Percentiles rank a stretch among this genome's conserved stretches.
These are phyloP conservation scores for Onychomys leucogaster DNA, from an alignment of 2,797 vertebrate genomes.

Conservation along the genomic window DNA sequence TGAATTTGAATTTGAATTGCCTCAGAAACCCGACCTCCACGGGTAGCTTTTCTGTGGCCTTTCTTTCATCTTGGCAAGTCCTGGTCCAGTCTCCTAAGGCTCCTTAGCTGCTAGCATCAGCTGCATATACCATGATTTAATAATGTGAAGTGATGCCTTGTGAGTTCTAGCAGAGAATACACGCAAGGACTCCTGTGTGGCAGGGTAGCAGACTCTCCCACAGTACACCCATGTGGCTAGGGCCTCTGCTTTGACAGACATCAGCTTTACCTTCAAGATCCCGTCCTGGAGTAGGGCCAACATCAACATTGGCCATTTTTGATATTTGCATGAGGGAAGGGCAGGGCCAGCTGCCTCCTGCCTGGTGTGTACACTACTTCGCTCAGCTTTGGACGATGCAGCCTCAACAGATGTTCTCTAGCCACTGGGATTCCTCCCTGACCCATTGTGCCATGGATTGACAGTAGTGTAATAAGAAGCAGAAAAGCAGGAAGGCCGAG, in stretches of 20 bases:
- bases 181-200: not conserved
- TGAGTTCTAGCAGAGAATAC: not conserved
- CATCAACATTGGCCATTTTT: not conserved
- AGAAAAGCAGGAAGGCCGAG: not conserved
- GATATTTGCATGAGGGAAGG: too few relatives aligned
- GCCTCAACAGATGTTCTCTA: rapidly evolving
- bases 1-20: not conserved
- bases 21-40: not conserved
- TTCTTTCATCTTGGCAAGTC: not conserved
- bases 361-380: too few relatives aligned
- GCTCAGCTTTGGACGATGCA: not conserved
- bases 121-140: not conserved
- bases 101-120: not conserved
- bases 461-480: not conserved
- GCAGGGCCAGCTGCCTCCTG: not conserved
- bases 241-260: not conserved
- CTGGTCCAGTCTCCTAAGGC: not conserved
- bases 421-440: not conserved
- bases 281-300: not conserved
- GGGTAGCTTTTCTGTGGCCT: not conserved
- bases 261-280: not conserved
- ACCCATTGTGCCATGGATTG: not conserved
- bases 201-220: not conserved
- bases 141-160: rapidly evolving
- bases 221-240: not conserved